Base-by-base conservation (phyloP, 2,797 vertebrate genomes). In the Aphelocoma californica region DNA sequence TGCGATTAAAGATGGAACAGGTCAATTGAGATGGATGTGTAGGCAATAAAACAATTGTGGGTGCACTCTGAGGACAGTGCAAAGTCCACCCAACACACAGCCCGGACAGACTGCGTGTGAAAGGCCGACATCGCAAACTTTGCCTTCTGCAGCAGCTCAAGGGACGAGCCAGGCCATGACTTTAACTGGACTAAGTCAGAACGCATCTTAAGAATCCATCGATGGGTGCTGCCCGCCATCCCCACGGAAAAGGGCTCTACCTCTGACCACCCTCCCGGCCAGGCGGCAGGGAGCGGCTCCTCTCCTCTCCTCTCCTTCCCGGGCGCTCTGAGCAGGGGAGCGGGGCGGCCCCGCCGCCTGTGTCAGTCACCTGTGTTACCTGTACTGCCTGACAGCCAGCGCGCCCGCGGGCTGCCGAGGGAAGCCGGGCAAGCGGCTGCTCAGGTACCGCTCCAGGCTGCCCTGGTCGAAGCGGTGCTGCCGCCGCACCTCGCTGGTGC, bases 311-410 rank as follows among this genome's bases (percentile, higher is more conserved):
- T 7, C 40, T 40, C 45, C 28, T 42, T 38, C 34, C 10, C n/a
- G 23, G 47, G n/a, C 24, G 18, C 14, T 20, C 11, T 8, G 32
- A 54, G 14, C 47, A 13, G n/a, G 18, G 19, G 15, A 29, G 45
- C 28, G 7, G 53, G 38, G 60, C 25, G 15, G 25, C 47, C 26
- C 18, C 26, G 18, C 36, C 32, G 16, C 44, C 50, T 11, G 42
- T 14, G 62, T 7, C 53, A 10, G 57, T 4, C 38, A 45, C n/a
- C 47, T 6, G 17, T 6, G 42, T 86, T 97, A 99, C 99, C 98
- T 99, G 98, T 99, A 99, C 85, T 99, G 99, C 38, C 97, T 96
- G 62, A 99, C 97, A 6, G 78, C 85, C 25, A 99, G 86, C 7
- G 47, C 5, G 4, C 91, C 87, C 13, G 34, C 23, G 10, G 95